Percentiles rank a stretch among this genome's conserved stretches.
phyloP scores from a whole-genome alignment of 2,888 invertebrate species.

The Meghimatium bilineatum region DNA sequence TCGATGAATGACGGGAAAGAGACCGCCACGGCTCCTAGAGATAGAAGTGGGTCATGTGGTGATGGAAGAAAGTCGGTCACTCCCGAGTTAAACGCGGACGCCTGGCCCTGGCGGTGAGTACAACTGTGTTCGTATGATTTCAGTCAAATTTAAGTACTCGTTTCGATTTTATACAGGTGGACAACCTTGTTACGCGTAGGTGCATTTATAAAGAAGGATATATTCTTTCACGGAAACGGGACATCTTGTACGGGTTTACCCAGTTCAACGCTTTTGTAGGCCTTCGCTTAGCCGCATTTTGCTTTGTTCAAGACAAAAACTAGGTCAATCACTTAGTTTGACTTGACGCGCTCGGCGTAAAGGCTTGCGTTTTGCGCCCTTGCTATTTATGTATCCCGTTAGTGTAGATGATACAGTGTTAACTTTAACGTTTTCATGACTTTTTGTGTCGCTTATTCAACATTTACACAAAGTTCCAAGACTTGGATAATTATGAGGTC shows the following conservation, averaged over 20 bases:
- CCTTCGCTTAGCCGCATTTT: conserved; percentile 49
- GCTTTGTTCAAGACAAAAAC: conserved; percentile 52
- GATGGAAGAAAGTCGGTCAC: conserved; percentile 71
- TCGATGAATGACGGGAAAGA: conserved; percentile 63
- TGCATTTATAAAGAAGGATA: not conserved
- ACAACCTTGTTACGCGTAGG: not conserved
- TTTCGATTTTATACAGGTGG: not conserved
- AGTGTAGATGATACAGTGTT: not conserved
- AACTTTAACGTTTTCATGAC: not conserved
- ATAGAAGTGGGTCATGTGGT: conserved; percentile 66
- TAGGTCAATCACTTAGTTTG: conserved; percentile 52
- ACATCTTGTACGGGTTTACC: conserved; percentile 48
- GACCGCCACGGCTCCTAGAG: conserved; percentile 44
- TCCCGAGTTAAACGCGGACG: conserved; percentile 65
- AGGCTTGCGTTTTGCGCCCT: not conserved
- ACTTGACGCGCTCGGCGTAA: conserved; percentile 8
- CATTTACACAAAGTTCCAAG: not conserved
- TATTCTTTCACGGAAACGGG: conserved; percentile 20
- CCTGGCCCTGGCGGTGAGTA: conserved; percentile 63
- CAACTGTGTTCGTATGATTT: conserved; percentile 8
- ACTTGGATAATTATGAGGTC: conserved; percentile 38
- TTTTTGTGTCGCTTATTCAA: not conserved
- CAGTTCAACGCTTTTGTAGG: conserved; percentile 50
- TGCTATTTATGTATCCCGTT: not conserved
- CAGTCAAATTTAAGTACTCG: not conserved